phyloP scores from a whole-genome alignment of 2,113 vertebrate genomes.

The Alectura lathami region DNA sequence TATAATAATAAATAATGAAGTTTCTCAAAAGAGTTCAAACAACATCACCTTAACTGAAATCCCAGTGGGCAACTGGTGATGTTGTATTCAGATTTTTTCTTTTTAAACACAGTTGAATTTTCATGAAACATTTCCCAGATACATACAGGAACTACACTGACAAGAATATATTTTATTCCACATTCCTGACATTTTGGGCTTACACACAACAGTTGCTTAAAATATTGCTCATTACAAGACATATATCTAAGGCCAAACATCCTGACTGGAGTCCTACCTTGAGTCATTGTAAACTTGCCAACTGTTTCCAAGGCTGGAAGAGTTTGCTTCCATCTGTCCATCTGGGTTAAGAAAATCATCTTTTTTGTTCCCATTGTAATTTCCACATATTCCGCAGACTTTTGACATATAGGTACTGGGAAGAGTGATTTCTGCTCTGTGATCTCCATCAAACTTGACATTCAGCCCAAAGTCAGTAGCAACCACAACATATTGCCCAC shows the following conservation, averaged over 20 bases:
- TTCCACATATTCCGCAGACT: conserved; percentile 69
- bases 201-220: not conserved
- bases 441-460: conserved; percentile 69
- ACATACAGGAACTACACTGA: not conserved
- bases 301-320: conserved; percentile 69
- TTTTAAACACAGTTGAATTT: not conserved
- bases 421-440: conserved; percentile 61
- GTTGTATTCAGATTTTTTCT: not conserved
- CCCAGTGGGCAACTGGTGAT: not conserved
- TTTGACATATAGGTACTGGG: conserved; percentile 41
- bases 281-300: conserved; percentile 72
- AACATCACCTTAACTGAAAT: not conserved
- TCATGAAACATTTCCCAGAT: not conserved
- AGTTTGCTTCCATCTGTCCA: conserved; percentile 64
- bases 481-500: conserved; percentile 53
- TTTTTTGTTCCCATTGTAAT: conserved; percentile 47
- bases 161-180: not conserved
- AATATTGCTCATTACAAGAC: not conserved
- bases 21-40: not conserved
- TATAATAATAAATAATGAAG: not conserved
- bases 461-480: conserved; percentile 40
- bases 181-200: not conserved
- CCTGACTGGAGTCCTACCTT: conserved; percentile 8
- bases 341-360: conserved; percentile 74
- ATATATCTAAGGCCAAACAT: not conserved